phyloP scores from a whole-genome alignment of 1,140 invertebrate species.

The Drosophila lacteicornis region DNA sequence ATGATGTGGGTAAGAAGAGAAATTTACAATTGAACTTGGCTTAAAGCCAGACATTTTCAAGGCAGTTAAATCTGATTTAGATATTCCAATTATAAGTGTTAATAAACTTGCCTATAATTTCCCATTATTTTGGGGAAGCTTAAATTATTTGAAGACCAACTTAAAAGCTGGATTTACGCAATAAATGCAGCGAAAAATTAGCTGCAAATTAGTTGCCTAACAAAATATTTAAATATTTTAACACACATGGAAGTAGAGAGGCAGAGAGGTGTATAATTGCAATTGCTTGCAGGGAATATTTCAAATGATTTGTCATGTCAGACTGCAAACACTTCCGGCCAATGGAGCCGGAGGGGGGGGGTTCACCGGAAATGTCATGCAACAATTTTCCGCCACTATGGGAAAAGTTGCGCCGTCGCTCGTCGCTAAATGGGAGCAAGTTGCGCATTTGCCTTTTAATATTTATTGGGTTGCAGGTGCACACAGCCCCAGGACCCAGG shows the following conservation, averaged over 20 bases:
- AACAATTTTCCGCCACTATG: conserved; percentile 52
- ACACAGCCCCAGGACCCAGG: background rate
- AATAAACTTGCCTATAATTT: background rate
- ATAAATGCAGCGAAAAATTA: conserved; percentile 48
- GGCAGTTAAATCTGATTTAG: background rate
- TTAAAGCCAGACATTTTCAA: no score
- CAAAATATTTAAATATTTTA: conserved; percentile 65
- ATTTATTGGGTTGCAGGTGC: conserved; percentile 76
- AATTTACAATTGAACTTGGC: conserved; percentile 1
- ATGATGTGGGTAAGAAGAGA: conserved; percentile 1
- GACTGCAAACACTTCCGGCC: conserved; percentile 69
- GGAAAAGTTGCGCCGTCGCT: conserved; percentile 30
- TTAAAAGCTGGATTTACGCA: background rate
- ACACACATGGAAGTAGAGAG: conserved; percentile 5
- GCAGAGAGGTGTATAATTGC: conserved; percentile 27
- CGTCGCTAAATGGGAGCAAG: conserved; percentile 42
- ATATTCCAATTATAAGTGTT: background rate
- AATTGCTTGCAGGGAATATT: conserved; percentile 48
- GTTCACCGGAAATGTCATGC: conserved; percentile 30
- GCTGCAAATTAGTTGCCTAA: conserved; percentile 16
- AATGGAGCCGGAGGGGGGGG: background rate
- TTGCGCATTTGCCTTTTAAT: conserved; percentile 71
- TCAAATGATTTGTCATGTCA: conserved; percentile 79
- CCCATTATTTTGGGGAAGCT: background rate
- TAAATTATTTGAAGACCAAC: background rate